A percentile compares a stretch with the other conserved stretches of the same genome.
Evolutionary conservation across 2,113 vertebrate species (phyloP).

Genomic region (Phoxinus phoxinus): DNA sequence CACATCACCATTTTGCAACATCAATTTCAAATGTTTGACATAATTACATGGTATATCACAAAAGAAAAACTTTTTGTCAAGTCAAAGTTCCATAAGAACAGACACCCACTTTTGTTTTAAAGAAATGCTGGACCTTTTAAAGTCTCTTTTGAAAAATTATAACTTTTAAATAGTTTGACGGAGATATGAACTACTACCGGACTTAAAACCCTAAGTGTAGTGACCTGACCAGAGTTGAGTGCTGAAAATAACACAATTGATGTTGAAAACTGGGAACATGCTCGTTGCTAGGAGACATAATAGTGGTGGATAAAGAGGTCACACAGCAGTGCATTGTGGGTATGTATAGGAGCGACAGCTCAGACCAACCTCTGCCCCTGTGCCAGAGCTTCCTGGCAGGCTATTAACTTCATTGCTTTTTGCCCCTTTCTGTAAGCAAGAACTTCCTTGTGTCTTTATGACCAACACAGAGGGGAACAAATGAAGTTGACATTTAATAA

Average conservation of each 20-base stretch:
- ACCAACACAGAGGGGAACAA: slow-evolving; percentile 72
- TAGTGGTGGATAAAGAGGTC: slow-evolving; percentile 54
- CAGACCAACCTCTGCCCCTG: slow-evolving; percentile 80
- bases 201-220: neutral
- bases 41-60: neutral
- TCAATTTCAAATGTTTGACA: slow-evolving; percentile 21
- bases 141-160: neutral
- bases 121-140: neutral
- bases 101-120: neutral
- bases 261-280: slow-evolving; percentile 48
- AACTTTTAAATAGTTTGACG: neutral
- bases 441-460: slow-evolving; percentile 72
- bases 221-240: slow-evolving; percentile 27
- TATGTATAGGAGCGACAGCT: slow-evolving; percentile 53
- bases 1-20: slow-evolving; percentile 11
- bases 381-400: slow-evolving; percentile 74
- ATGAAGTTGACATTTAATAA: slow-evolving; percentile 60
- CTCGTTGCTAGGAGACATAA: slow-evolving; percentile 23
- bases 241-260: slow-evolving; percentile 48
- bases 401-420: slow-evolving; percentile 78
- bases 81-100: no score
- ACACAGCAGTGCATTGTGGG: slow-evolving; percentile 59
- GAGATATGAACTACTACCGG: neutral
- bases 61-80: neutral
- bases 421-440: slow-evolving; percentile 74